phyloP scores from a whole-genome alignment of 2,113 vertebrate genomes.

The Camelus dromedarius region DNA sequence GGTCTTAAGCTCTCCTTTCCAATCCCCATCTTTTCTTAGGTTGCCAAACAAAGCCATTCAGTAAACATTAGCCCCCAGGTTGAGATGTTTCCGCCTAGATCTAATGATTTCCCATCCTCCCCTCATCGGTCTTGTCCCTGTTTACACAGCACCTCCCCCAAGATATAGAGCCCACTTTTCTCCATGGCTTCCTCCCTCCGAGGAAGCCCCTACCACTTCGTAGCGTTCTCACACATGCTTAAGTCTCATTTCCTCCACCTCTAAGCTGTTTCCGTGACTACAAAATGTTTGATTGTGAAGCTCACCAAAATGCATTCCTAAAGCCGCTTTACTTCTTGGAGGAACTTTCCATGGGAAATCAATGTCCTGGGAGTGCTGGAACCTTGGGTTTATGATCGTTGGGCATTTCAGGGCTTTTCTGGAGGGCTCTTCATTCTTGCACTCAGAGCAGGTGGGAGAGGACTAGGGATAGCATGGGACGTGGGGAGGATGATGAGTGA shows the following conservation, averaged over 20 bases:
- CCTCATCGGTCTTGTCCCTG: background rate
- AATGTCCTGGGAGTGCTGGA: conserved; percentile 40
- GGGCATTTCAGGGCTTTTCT: background rate
- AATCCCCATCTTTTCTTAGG: background rate
- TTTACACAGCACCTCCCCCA: background rate
- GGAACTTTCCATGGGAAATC: conserved; percentile 60
- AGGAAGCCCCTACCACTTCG: background rate
- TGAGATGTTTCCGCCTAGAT: background rate
- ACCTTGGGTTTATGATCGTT: background rate
- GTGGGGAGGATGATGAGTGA: background rate
- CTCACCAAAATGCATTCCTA: background rate
- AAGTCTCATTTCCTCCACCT: background rate
- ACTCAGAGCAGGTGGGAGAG: background rate
- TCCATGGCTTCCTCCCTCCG: background rate
- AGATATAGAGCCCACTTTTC: background rate
- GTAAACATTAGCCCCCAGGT: background rate
- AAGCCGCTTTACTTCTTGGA: background rate
- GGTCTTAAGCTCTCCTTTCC: background rate
- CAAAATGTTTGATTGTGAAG: conserved; percentile 46
- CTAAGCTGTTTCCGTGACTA: background rate
- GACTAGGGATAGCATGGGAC: accelerated
- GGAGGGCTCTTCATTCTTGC: background rate
- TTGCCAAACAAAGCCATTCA: background rate
- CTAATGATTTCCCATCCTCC: background rate
- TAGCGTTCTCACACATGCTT: accelerated